A percentile compares a stretch with the other conserved stretches of the same genome.
These are phyloP conservation scores for Halesus radiatus DNA, from an alignment of 1,140 invertebrate genomes.

Conservation along the genomic window DNA sequence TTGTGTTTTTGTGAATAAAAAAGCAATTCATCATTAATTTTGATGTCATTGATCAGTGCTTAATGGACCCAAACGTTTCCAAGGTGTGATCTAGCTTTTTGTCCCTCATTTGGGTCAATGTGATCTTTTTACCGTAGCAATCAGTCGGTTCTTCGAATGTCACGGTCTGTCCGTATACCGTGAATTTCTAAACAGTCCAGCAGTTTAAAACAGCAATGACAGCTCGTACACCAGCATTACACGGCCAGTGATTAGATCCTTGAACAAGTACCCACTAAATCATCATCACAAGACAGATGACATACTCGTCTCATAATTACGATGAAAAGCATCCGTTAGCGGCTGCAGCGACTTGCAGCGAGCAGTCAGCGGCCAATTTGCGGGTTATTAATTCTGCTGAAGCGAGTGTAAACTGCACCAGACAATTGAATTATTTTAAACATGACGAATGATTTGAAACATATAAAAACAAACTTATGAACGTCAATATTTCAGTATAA, in stretches of 20 bases:
- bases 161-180: neutral
- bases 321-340: constrained; percentile 23
- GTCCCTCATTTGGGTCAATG: constrained; percentile 13
- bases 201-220: neutral
- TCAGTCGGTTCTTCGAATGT: constrained; percentile 6
- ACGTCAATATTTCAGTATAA: no score
- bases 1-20: no score
- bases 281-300: constrained; percentile 14
- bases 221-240: neutral
- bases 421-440: neutral
- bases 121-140: constrained; percentile 11
- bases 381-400: constrained; percentile 2
- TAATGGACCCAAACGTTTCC: constrained; percentile 1
- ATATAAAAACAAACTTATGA: no score
- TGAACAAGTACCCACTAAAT: neutral
- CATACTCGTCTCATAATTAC: constrained; percentile 15
- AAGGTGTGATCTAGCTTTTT: constrained; percentile 19
- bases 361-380: neutral
- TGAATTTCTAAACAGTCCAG: neutral
- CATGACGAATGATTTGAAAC: no score
- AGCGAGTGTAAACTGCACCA: neutral
- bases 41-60: no score
- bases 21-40: no score
- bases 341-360: neutral
- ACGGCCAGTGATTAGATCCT: constrained; percentile 17